These are phyloP conservation scores for Drosophila pallidifrons DNA, from an alignment of 1,140 invertebrate species.

Conservation along the genomic window DNA sequence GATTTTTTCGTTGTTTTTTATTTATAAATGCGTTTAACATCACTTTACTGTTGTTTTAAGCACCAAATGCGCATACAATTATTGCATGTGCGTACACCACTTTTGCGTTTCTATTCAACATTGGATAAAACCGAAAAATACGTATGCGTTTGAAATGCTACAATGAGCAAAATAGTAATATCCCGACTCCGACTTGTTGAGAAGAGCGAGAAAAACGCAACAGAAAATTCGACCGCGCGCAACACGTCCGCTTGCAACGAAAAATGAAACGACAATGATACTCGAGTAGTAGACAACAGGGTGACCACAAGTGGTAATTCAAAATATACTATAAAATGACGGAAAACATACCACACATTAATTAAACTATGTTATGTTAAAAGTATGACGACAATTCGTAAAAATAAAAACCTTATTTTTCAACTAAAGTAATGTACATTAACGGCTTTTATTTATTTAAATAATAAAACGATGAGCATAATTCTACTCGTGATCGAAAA, in stretches of 20 bases:
- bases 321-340: background rate
- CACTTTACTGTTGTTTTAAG: conserved; percentile 34
- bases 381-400: too few relatives aligned
- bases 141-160: conserved; percentile 16
- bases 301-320: background rate
- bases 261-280: conserved; percentile 37
- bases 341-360: too few relatives aligned
- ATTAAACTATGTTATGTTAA: too few relatives aligned
- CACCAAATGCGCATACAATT: conserved; percentile 25
- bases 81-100: conserved; percentile 30
- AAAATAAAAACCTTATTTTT: too few relatives aligned
- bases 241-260: conserved; percentile 40
- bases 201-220: conserved; percentile 30
- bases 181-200: conserved; percentile 36
- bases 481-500: conserved; percentile 1
- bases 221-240: conserved; percentile 21
- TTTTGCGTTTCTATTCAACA: conserved; percentile 43
- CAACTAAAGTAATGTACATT: too few relatives aligned
- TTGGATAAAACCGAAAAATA: conserved; percentile 23
- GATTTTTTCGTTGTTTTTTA: conserved; percentile 24
- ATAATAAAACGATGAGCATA: background rate
- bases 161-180: conserved; percentile 18
- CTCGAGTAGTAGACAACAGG: background rate
- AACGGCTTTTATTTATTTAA: background rate
- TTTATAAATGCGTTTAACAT: conserved; percentile 50